Base-by-base conservation (phyloP, 1,140 invertebrate species). In the Heterodera carotae region DNA sequence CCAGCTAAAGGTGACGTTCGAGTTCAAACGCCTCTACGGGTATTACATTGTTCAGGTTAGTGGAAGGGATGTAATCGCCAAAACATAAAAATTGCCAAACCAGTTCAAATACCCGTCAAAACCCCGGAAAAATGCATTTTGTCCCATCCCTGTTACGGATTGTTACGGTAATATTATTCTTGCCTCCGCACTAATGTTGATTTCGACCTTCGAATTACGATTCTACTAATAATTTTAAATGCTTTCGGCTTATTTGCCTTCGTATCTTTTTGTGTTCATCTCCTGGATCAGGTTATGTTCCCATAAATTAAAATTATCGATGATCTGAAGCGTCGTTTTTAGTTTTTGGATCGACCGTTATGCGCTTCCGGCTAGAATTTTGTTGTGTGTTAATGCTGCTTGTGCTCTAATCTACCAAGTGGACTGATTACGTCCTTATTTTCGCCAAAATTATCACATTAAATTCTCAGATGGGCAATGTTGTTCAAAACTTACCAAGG, bases 261-360 rank as follows among this genome's bases (percentile, higher is more conserved):
- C 76, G n/a, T 83, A 83, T 72, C 71, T 84, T n/a, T 83, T 84
- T 29, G 83, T 83, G 25, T 84, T 84, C 36, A 84, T 83, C 48
- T 82, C 83, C 0, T 83, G 82, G 83, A 83, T 83, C 36, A 69
- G 80, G 18, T 66, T 12, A 6, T 66, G 5, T 53, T 56, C 29
- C 0, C 12, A 22, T 29, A 66, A 29, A 31, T 1, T 18, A 15
- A 66, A 66, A 66, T 66, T 66, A 18, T 34, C 12, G 10, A 31
- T 66, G 12, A 43, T 43, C 39, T 43, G 12, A 0, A 43, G 12
- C n/a, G n/a, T n/a, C n/a, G 18, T 43, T 62, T 31, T 34, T 29
- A 74, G 72, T 62, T 83, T 83, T 39, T 83, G 77, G 74, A 83
- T 83, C 31, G 82, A 84, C 59, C 71, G 82, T 31, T 82, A 84